These are phyloP conservation scores for Drosophila nigritarsus DNA, from an alignment of 2,888 invertebrate species.

Conservation along the genomic window DNA sequence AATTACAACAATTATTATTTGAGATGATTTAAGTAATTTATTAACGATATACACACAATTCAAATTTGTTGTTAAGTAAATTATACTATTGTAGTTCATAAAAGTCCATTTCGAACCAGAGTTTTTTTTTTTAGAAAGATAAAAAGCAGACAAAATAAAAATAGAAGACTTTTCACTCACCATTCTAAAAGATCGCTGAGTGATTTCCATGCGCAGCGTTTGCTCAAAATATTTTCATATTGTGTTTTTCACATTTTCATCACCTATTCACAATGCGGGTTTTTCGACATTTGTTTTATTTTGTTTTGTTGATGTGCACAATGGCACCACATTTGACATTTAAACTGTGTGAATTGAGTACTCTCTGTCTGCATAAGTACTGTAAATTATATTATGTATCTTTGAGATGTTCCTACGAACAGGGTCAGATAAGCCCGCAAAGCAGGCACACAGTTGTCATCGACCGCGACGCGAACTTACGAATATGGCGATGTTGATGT, in stretches of 20 bases:
- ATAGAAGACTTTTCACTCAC: constrained; percentile 23
- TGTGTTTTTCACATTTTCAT: constrained; percentile 33
- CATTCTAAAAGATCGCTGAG: constrained; percentile 42
- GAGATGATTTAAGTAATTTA: background rate
- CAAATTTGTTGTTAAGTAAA: background rate
- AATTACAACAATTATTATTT: background rate
- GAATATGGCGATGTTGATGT: constrained; percentile 40
- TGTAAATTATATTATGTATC: constrained; percentile 41
- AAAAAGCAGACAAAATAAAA: background rate
- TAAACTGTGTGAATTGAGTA: constrained; percentile 25
- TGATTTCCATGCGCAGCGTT: constrained; percentile 2
- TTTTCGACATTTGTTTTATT: constrained; percentile 10
- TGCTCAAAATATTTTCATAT: constrained; percentile 27
- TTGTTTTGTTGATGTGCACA: constrained; percentile 7
- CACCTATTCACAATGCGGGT: constrained; percentile 42
- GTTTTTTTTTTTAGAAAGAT: background rate
- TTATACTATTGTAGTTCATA: background rate
- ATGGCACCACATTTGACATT: constrained; percentile 34
- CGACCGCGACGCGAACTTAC: constrained; percentile 54
- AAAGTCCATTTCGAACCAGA: background rate
- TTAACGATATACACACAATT: background rate
- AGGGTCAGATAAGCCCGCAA: constrained; percentile 56
- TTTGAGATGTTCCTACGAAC: constrained; percentile 39
- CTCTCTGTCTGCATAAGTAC: constrained; percentile 24
- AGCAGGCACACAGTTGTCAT: constrained; percentile 62